These are phyloP conservation scores for Scaptomyza pallida DNA, from an alignment of 1,140 invertebrate species.

Conservation along the genomic window DNA sequence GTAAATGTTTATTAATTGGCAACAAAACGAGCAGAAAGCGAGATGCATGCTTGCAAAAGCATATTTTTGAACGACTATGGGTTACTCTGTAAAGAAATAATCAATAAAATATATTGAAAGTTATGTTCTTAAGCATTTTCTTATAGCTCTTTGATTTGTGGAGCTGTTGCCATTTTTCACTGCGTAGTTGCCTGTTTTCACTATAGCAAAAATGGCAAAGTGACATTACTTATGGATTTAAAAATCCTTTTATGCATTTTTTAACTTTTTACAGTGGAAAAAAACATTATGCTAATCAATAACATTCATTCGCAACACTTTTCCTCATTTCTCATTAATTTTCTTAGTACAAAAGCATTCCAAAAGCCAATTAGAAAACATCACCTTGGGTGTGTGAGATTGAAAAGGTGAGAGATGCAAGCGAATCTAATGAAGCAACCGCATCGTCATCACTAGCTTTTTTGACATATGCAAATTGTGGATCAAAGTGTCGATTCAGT, in stretches of 20 bases:
- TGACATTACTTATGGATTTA: too few species aligned
- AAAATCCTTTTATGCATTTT: too few species aligned
- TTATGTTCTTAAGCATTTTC: too few species aligned
- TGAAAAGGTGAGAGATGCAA: not conserved
- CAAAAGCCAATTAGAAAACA: not conserved
- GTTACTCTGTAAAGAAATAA: constrained; percentile 2
- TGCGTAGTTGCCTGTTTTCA: too few species aligned
- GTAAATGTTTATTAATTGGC: constrained; percentile 78
- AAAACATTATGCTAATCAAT: too few species aligned
- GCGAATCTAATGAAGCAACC: constrained; percentile 8
- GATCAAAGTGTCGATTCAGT: constrained; percentile 53
- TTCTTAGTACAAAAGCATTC: not conserved
- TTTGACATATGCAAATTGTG: constrained; percentile 67
- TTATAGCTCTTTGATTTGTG: too few species aligned
- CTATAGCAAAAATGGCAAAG: too few species aligned
- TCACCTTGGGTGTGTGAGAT: too few species aligned
- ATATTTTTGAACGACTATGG: not conserved
- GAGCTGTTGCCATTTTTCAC: too few species aligned
- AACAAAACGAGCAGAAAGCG: constrained; percentile 21
- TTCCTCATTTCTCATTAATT: not conserved
- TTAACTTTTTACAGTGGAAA: too few species aligned
- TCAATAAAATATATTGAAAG: too few species aligned
- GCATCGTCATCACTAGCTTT: constrained; percentile 29
- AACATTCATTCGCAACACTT: too few species aligned
- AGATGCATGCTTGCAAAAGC: not conserved